These are phyloP conservation scores for Hypotaenidia okinawae DNA, from an alignment of 2,797 vertebrate species.

Conservation along the genomic window DNA sequence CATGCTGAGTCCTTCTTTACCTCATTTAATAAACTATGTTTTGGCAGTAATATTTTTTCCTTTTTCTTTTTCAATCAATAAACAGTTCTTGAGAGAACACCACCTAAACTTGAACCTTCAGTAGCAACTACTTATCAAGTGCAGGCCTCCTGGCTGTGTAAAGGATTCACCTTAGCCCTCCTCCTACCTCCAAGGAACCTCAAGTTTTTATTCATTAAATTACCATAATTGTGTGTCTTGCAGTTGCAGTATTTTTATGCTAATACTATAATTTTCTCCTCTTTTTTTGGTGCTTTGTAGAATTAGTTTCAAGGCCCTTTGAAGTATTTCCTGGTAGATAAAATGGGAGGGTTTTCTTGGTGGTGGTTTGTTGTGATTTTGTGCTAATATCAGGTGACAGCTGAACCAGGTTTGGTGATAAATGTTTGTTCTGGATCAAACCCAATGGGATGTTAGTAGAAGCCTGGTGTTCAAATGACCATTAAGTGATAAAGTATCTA, in stretches of 20 bases:
- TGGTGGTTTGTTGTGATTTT: accelerated
- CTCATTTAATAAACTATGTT: not conserved
- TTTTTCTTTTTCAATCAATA: not conserved
- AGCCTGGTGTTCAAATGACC: not conserved
- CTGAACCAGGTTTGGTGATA: not conserved
- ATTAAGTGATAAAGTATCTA: not conserved
- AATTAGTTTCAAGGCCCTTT: slow-evolving; percentile 30
- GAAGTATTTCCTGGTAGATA: slow-evolving; percentile 18
- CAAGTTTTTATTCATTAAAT: slow-evolving; percentile 36
- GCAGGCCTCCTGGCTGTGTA: not conserved
- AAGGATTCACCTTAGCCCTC: slow-evolving; percentile 25
- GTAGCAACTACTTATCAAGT: not conserved
- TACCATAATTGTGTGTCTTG: slow-evolving; percentile 19
- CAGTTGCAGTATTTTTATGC: slow-evolving; percentile 37
- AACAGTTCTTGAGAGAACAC: not conserved
- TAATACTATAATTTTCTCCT: slow-evolving; percentile 33
- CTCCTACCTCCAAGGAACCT: not conserved
- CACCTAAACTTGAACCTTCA: not conserved
- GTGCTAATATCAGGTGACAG: not conserved
- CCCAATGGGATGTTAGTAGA: not conserved
- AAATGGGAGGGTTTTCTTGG: not conserved
- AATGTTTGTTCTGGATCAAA: not conserved
- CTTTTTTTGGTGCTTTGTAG: not conserved
- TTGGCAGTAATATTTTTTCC: not conserved
- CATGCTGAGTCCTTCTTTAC: not conserved